Conservation (phyloP, 2,113 vertebrate genomes). For the Perca flavescens region DNA sequence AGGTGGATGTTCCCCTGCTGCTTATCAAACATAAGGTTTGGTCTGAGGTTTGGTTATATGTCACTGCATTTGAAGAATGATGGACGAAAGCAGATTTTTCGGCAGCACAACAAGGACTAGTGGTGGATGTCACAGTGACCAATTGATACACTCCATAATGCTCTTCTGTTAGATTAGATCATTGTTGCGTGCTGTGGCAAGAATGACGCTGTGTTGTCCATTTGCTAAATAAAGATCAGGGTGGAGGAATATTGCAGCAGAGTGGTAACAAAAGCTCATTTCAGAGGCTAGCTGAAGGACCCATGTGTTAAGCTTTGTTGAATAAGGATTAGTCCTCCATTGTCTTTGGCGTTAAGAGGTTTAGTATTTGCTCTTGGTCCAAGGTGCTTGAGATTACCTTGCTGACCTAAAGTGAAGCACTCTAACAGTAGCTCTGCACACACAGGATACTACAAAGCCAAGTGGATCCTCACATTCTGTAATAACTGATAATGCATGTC, state of each 20-base stretch:
- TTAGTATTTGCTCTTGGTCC: conserved; percentile 50
- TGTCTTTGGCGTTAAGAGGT: conserved; percentile 70
- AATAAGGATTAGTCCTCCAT: conserved; percentile 65
- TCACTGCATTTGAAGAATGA: background rate
- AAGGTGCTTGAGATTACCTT: conserved; percentile 50
- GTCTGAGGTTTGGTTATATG: background rate
- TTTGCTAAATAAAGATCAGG: background rate
- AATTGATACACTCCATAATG: background rate
- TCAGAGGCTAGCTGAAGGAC: conserved; percentile 39
- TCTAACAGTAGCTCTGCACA: conserved; percentile 13
- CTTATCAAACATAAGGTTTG: background rate
- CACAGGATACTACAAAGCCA: background rate
- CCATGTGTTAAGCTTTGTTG: conserved; percentile 38
- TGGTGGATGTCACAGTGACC: background rate
- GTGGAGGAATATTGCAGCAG: conserved; percentile 6
- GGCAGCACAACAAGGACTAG: background rate
- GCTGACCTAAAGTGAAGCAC: conserved; percentile 27
- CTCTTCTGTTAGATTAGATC: conserved; percentile 2
- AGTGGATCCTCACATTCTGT: background rate
- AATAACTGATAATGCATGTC: background rate
- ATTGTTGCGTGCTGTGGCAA: background rate
- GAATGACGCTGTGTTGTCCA: conserved; percentile 1
- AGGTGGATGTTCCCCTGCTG: background rate
- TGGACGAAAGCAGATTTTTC: background rate
- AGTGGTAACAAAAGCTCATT: conserved; percentile 52